Conservation (phyloP, 2,888 invertebrate genomes). For the Oasisia sp. region DNA sequence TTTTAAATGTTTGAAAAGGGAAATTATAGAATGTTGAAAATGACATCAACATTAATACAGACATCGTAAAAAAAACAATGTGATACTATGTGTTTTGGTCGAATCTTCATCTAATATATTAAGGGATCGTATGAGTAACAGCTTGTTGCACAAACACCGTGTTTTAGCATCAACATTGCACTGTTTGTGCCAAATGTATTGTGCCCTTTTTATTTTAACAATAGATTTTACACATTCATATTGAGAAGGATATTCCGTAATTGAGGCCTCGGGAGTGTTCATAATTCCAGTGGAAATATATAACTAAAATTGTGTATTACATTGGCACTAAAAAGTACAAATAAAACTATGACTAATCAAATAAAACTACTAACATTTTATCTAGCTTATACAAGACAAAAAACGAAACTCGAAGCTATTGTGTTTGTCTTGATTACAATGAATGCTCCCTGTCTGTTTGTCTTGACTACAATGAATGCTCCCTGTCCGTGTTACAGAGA, state of each 20-base stretch:
- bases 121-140: background rate
- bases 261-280: no score
- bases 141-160: background rate
- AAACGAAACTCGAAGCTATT: no score
- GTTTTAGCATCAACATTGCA: background rate
- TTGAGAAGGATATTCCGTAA: no score
- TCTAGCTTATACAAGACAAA: background rate
- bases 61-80: background rate
- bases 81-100: background rate
- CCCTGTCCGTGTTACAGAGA: slow-evolving; percentile 68
- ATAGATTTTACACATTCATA: background rate
- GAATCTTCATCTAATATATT: background rate
- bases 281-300: no score
- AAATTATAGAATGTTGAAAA: background rate
- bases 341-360: background rate
- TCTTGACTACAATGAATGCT: background rate
- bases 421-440: background rate
- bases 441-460: background rate
- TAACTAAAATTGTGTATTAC: no score
- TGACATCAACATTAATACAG: background rate
- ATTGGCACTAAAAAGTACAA: no score
- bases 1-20: background rate
- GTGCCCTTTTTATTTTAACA: background rate
- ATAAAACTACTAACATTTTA: background rate
- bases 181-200: background rate